A percentile compares a stretch with the other conserved stretches of the same genome.
Conservation (phyloP, 1,140 invertebrate genomes). For the Thrips palmi region DNA sequence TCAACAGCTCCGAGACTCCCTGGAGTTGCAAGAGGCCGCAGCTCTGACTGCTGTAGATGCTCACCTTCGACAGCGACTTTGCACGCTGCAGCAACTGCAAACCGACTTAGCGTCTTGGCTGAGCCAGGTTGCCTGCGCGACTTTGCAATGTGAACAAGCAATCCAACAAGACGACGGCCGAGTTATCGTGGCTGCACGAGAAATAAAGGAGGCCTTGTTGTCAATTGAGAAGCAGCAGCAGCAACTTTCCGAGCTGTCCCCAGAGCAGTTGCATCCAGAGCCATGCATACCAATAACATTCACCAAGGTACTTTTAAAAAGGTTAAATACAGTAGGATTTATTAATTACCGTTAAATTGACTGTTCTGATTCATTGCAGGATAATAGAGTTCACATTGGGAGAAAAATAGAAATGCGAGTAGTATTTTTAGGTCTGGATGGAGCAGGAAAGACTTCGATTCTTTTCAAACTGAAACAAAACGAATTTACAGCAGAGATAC, state of each 20-base stretch:
- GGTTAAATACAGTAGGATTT: too few species aligned
- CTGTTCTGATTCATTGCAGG: slow-evolving; percentile 21
- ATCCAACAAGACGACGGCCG: slow-evolving; percentile 36
- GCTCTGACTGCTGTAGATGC: slow-evolving; percentile 36
- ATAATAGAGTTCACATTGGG: slow-evolving; percentile 42
- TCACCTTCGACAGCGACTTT: slow-evolving; percentile 34
- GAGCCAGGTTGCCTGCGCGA: slow-evolving; percentile 35
- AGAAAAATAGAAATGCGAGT: slow-evolving; percentile 44
- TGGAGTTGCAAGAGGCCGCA: slow-evolving; percentile 34
- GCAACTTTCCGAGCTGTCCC: slow-evolving; percentile 33
- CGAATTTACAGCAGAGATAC: slow-evolving; percentile 32
- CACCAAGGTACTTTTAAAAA: slow-evolving; percentile 28
- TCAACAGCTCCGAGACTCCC: slow-evolving; percentile 29
- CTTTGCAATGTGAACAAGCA: slow-evolving; percentile 34
- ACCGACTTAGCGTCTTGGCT: slow-evolving; percentile 34
- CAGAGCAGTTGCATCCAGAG: slow-evolving; percentile 34
- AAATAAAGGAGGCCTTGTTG: slow-evolving; percentile 31
- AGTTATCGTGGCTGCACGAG: slow-evolving; percentile 28
- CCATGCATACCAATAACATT: slow-evolving; percentile 42
- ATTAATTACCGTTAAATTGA: background rate
- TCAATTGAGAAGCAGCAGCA: slow-evolving; percentile 38
- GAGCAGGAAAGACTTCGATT: slow-evolving; percentile 41
- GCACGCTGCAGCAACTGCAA: slow-evolving; percentile 34
- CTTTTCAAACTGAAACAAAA: slow-evolving; percentile 39
- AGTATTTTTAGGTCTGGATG: slow-evolving; percentile 33